Conservation (phyloP, 2,888 invertebrate genomes). For the Frankliniella fusca region DNA sequence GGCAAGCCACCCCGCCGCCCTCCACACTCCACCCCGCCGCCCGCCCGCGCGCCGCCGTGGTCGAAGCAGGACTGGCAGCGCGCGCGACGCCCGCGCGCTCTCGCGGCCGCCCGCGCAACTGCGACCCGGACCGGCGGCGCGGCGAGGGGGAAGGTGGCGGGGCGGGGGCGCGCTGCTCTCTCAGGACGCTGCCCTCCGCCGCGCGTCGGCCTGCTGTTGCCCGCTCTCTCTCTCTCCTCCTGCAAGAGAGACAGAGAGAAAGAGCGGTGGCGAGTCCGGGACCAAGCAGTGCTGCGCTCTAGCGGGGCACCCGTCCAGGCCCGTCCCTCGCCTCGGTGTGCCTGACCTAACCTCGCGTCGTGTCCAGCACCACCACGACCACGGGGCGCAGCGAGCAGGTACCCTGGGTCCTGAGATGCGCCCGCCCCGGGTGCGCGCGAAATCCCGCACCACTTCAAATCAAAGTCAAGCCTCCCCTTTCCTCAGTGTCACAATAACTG, state of each 20-base stretch:
- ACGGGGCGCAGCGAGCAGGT: too few species aligned
- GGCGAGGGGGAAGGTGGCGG: too few species aligned
- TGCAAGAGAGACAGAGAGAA: neutral
- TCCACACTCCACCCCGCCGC: neutral
- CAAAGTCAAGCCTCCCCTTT: too few species aligned
- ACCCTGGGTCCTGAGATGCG: too few species aligned
- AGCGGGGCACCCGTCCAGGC: neutral
- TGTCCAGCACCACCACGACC: too few species aligned
- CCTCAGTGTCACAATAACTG: too few species aligned
- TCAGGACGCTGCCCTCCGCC: neutral
- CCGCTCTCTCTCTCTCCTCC: neutral
- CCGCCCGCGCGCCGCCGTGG: slow-evolving; percentile 1
- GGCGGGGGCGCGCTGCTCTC: neutral
- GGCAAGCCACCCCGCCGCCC: neutral
- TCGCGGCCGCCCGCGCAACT: neutral
- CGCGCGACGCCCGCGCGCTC: slow-evolving; percentile 1
- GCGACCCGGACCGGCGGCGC: neutral
- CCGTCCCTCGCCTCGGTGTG: too few species aligned
- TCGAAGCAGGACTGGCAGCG: slow-evolving; percentile 1
- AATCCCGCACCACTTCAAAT: too few species aligned
- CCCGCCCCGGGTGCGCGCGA: too few species aligned
- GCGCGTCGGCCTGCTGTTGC: too few species aligned
- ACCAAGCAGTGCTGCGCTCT: slow-evolving; percentile 11
- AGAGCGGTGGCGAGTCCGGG: neutral
- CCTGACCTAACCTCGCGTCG: too few species aligned